These are phyloP conservation scores for Drosophila melanogaster DNA, from an alignment of 1,140 invertebrate genomes.

Conservation along the genomic window Release_6_plus_ISO1_MT NT_033777.3:17609501-17610000, in stretches of 20 bases:
- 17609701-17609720: conserved; percentile 39
- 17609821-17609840: conserved; percentile 70
- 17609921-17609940: conserved; percentile 66
- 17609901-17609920: conserved; percentile 45
- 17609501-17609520: conserved; percentile 25
- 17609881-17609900: conserved; percentile 60
- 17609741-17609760: conserved; percentile 43
- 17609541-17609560: conserved; percentile 21
- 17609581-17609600: conserved; percentile 57
- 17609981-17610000: conserved; percentile 73
- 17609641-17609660: conserved; percentile 58
- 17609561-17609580: conserved; percentile 49
- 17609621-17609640: conserved; percentile 72
- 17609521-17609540: conserved; percentile 6
- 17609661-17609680: conserved; percentile 64
- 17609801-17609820: conserved; percentile 35
- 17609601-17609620: conserved; percentile 77
- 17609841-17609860: conserved; percentile 78
- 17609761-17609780: conserved; percentile 51
- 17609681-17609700: conserved; percentile 59
- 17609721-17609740: conserved; percentile 33
- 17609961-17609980: conserved; percentile 65
- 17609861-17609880: conserved; percentile 72
- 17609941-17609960: conserved; percentile 41
- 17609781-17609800: conserved; percentile 71